Conservation (phyloP, 92 coral and sea anemone genomes). For the Chrysogorgia sp. region DNA sequence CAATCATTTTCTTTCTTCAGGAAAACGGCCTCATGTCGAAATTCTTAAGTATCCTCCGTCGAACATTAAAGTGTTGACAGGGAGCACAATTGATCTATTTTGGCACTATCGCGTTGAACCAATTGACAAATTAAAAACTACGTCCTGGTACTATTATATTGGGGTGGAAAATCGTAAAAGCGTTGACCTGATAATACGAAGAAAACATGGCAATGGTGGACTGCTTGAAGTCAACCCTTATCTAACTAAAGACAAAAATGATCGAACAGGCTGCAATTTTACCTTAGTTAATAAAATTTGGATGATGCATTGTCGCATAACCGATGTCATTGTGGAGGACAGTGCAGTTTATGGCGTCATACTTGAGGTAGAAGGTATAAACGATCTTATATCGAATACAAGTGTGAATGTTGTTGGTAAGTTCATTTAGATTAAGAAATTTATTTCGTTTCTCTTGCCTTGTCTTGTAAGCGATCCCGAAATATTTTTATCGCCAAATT, state of each 20-base stretch:
- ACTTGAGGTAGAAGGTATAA: not conserved
- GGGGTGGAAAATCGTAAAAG: slow-evolving; percentile 1
- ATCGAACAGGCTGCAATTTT: slow-evolving; percentile 20
- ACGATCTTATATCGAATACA: not conserved
- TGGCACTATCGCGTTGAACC: slow-evolving; percentile 30
- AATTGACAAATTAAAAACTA: slow-evolving; percentile 10
- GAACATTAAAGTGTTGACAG: slow-evolving; percentile 11
- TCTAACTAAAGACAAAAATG: not conserved
- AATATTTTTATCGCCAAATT: too few relatives aligned
- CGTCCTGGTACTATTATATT: slow-evolving; percentile 4
- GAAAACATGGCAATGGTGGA: not conserved
- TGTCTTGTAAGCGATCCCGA: too few relatives aligned
- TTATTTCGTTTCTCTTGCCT: too few relatives aligned
- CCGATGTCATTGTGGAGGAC: slow-evolving; percentile 1
- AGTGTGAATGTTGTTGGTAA: slow-evolving; percentile 21
- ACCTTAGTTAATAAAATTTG: not conserved
- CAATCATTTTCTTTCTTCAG: not conserved
- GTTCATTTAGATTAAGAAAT: too few relatives aligned
- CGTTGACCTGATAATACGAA: not conserved
- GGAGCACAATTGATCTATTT: slow-evolving; percentile 17
- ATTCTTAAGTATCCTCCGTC: slow-evolving; percentile 3
- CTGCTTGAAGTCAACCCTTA: not conserved
- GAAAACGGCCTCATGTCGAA: not conserved
- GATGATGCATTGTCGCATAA: slow-evolving; percentile 9
- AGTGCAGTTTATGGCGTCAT: slow-evolving; percentile 11